Percentiles rank a stretch among this genome's conserved stretches.
Conservation (phyloP, 1,140 invertebrate species). For the Leptinotarsa defecta region DNA sequence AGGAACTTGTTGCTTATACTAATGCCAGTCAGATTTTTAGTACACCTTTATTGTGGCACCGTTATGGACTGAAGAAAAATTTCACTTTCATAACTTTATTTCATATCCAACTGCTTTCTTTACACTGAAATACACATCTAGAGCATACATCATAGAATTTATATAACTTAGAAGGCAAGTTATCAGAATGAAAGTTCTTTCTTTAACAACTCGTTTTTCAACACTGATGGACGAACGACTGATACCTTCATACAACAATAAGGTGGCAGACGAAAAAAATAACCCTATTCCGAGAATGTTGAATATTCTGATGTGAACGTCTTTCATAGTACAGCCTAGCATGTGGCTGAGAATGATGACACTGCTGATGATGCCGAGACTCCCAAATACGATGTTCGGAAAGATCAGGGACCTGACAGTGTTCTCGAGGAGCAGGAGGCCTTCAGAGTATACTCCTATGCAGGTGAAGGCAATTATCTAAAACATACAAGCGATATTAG, state of each 20-base stretch:
- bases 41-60: no score
- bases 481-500: slow-evolving; percentile 17
- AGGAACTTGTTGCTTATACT: no score
- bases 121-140: slow-evolving; percentile 37
- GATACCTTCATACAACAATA: slow-evolving; percentile 23
- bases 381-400: slow-evolving; percentile 41
- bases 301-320: slow-evolving; percentile 39
- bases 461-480: slow-evolving; percentile 36
- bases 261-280: slow-evolving; percentile 38
- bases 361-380: slow-evolving; percentile 42
- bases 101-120: slow-evolving; percentile 28
- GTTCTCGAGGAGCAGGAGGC: slow-evolving; percentile 17
- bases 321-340: slow-evolving; percentile 38
- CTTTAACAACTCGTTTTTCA: not conserved
- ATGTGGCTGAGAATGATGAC: slow-evolving; percentile 41
- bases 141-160: slow-evolving; percentile 35
- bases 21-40: no score
- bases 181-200: slow-evolving; percentile 30
- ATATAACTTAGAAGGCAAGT: slow-evolving; percentile 30
- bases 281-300: slow-evolving; percentile 35
- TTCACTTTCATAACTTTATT: slow-evolving; percentile 15
- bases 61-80: not conserved
- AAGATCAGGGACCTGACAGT: slow-evolving; percentile 30
- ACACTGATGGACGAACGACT: slow-evolving; percentile 3
- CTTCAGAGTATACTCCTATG: slow-evolving; percentile 38